These are phyloP conservation scores for Antechinus stuartii DNA, from an alignment of 2,113 vertebrate genomes.

Conservation along the genomic window DNA sequence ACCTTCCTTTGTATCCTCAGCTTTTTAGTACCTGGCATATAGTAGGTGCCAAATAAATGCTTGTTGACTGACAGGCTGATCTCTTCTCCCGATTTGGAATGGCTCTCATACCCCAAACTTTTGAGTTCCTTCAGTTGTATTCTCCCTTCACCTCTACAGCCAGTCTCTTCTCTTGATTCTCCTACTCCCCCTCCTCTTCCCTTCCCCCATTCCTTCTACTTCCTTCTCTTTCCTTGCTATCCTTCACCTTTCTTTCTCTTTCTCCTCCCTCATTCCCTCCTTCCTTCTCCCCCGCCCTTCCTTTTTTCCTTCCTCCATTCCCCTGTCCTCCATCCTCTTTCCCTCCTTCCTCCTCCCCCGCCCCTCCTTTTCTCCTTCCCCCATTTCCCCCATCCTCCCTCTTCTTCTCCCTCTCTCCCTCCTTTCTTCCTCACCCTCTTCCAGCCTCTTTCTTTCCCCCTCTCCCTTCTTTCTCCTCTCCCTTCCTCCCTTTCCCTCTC, in stretches of 20 bases:
- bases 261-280: not conserved
- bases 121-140: not conserved
- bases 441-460: too few species aligned
- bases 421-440: not conserved
- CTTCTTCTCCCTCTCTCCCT: too few species aligned
- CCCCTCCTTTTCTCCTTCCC: too few species aligned
- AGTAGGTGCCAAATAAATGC: not conserved
- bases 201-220: not conserved
- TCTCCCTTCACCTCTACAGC: too few species aligned
- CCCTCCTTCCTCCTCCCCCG: too few species aligned
- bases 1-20: not conserved
- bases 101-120: not conserved
- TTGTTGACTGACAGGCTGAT: not conserved
- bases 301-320: not conserved
- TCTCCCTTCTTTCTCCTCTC: too few species aligned
- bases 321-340: too few species aligned
- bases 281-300: rapidly evolving
- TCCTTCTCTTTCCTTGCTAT: not conserved
- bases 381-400: too few species aligned
- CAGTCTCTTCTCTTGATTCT: not conserved
- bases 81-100: not conserved
- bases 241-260: too few species aligned
- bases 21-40: not conserved
- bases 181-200: not conserved
- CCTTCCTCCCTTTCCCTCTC: not conserved